Conservation (phyloP, 2,888 invertebrate species). For the Lepas anatifera region DNA sequence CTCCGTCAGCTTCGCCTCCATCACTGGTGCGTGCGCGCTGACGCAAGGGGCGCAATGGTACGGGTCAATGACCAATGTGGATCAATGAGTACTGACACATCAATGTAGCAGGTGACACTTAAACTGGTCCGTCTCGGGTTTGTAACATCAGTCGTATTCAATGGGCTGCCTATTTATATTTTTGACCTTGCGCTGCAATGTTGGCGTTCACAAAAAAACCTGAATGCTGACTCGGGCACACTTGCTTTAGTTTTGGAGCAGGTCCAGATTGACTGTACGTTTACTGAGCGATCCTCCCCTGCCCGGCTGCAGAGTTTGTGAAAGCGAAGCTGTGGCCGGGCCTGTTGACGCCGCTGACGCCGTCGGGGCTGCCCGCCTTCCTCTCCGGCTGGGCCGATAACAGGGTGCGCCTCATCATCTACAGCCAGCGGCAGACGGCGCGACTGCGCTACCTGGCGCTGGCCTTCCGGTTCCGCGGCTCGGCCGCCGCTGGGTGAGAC, state of each 20-base stretch:
- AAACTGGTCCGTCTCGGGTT: no score
- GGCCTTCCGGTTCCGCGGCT: slow-evolving; percentile 71
- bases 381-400: slow-evolving; percentile 85
- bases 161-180: neutral
- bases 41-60: no score
- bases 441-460: slow-evolving; percentile 75
- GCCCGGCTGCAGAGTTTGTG: slow-evolving; percentile 72
- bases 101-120: no score
- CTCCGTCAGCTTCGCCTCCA: slow-evolving; percentile 58
- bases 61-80: no score
- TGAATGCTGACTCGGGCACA: no score
- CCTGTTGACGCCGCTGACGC: slow-evolving; percentile 54
- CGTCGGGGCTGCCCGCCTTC: slow-evolving; percentile 60
- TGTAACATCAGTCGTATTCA: no score
- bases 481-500: slow-evolving; percentile 73
- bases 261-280: no score
- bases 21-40: neutral
- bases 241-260: no score
- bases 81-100: no score
- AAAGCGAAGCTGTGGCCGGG: slow-evolving; percentile 74
- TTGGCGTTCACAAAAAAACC: no score
- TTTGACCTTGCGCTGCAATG: slow-evolving; percentile 13
- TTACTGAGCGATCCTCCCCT: no score
- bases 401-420: slow-evolving; percentile 74
- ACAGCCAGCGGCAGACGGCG: slow-evolving; percentile 51